phyloP scores from a whole-genome alignment of 2,797 vertebrate genomes.

The Alcedo quadribrachys region DNA sequence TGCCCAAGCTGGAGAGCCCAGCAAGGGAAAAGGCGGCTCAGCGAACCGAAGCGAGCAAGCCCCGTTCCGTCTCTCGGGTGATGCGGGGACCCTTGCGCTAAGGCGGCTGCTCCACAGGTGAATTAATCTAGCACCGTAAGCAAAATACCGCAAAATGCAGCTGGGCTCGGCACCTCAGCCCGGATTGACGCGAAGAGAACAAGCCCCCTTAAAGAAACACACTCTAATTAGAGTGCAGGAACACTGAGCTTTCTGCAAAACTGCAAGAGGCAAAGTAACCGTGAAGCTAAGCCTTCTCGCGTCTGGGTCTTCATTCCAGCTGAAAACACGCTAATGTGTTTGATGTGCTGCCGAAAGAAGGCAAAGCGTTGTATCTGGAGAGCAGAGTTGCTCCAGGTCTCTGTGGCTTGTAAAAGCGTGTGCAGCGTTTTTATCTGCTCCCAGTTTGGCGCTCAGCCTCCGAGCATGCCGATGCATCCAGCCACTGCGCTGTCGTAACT shows the following conservation, averaged over 20 bases:
- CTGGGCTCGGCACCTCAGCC: too few species aligned
- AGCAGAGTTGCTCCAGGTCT: background rate
- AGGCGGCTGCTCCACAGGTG: background rate
- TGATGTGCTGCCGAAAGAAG: background rate
- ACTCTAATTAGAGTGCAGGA: background rate
- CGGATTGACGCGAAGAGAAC: too few species aligned
- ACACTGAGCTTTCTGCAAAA: background rate
- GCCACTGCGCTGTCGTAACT: background rate
- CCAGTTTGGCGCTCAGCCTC: background rate
- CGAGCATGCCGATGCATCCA: background rate
- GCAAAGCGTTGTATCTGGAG: background rate
- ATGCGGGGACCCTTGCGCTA: background rate
- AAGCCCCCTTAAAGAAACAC: background rate
- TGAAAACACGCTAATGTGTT: background rate
- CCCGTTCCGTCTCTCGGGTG: rapidly evolving
- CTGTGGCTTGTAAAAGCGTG: background rate
- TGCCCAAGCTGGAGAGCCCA: background rate
- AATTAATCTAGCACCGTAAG: background rate
- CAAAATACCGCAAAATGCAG: background rate
- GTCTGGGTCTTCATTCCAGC: background rate
- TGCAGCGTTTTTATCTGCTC: background rate
- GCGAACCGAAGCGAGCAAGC: background rate
- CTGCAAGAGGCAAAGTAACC: background rate
- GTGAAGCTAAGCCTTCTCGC: background rate
- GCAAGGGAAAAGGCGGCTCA: rapidly evolving